Evolutionary conservation across 2,113 vertebrate genomes (phyloP).

Genomic region (Cyphomyrus discorhynchus): DNA sequence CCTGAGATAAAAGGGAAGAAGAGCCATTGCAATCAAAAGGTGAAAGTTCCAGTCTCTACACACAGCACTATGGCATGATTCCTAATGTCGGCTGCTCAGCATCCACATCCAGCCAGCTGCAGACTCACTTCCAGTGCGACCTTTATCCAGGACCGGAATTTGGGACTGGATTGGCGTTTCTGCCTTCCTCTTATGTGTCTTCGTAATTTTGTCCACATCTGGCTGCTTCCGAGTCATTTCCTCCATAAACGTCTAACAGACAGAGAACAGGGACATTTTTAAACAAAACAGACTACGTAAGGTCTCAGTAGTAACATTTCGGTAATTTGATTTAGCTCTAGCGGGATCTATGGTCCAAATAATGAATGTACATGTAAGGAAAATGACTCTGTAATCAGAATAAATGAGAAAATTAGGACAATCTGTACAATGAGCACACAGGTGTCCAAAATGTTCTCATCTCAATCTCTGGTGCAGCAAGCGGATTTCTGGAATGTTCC

Average conservation of each 20-base stretch:
- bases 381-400: background rate
- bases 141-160: constrained; percentile 87
- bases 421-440: background rate
- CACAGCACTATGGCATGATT: background rate
- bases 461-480: background rate
- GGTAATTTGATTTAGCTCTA: background rate
- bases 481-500: background rate
- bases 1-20: constrained; percentile 57
- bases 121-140: constrained; percentile 79
- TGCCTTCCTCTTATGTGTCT: constrained; percentile 89
- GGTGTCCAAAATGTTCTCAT: background rate
- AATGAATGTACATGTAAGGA: background rate
- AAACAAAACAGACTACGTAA: background rate
- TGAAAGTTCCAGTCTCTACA: constrained; percentile 28
- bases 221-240: constrained; percentile 99
- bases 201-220: constrained; percentile 96
- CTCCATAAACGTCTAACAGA: constrained; percentile 84
- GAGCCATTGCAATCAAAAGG: background rate
- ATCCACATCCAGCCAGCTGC: constrained; percentile 1
- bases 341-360: background rate
- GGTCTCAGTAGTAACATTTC: background rate
- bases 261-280: background rate
- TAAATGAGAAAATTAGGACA: background rate
- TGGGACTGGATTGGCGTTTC: constrained; percentile 77
- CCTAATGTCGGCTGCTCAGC: constrained; percentile 28